These are phyloP conservation scores for Rhipidura dahli DNA, from an alignment of 2,113 vertebrate species.

Conservation along the genomic window DNA sequence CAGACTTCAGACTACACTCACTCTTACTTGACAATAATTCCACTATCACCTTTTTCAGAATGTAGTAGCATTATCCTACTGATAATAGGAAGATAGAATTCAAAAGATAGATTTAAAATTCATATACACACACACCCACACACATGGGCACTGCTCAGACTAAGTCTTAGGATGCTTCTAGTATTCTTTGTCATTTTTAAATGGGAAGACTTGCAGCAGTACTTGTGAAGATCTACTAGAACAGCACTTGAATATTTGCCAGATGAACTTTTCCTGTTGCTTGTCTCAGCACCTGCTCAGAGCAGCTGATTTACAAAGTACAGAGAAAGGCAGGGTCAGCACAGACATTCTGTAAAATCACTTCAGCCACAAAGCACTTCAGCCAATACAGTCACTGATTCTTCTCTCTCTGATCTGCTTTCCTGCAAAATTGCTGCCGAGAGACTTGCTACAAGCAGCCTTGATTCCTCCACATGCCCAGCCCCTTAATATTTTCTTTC, in stretches of 20 bases:
- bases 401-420: background rate
- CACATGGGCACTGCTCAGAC: background rate
- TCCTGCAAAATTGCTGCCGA: background rate
- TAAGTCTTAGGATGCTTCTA: background rate
- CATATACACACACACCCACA: background rate
- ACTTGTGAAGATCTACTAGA: background rate
- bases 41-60: background rate
- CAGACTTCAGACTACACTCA: background rate
- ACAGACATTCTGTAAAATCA: background rate
- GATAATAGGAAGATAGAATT: background rate
- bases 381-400: background rate
- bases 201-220: background rate
- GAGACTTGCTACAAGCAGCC: background rate
- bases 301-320: background rate
- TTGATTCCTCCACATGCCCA: background rate
- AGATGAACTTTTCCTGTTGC: background rate
- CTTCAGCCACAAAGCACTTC: background rate
- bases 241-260: background rate
- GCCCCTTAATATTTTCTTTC: background rate
- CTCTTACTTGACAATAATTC: background rate
- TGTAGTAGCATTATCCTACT: background rate
- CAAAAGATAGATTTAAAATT: background rate
- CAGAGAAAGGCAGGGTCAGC: background rate
- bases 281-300: background rate
- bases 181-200: background rate